Base-by-base conservation (phyloP, 1,140 invertebrate species). In the Ruditapes philippinarum region DNA sequence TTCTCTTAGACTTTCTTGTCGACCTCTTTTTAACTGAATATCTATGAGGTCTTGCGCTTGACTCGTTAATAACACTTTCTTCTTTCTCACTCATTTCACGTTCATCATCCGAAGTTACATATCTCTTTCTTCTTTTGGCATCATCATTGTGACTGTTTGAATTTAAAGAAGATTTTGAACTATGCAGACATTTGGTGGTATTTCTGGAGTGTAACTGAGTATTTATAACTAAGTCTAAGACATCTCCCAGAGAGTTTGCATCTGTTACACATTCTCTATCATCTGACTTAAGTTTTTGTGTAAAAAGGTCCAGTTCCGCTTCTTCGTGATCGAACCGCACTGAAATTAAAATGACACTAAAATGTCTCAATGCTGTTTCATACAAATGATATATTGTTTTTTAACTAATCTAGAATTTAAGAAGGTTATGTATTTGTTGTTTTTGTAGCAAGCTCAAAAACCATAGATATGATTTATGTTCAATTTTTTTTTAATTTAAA, bases 281-380 rank as follows among this genome's bases (percentile, higher is more conserved):
- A 38, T 88, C 79, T 17, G 62, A 25, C 42, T 85, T 85, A 60
- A 94, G 78, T 80, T 87, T 80, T 11, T 73, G 36, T n/a, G 92
- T 81, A 42, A 94, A 94, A 14, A 91, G 86, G 28, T 89, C 79
- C 22, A 94, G 33, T 68, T 94, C 93, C 9, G 83, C 62, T 68
- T 92, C 93, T 57, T 94, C 92, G 57, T 92, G 92, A 36, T 94
- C 92, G 84, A 92, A 93, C 28, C 92, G 86, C 54, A 91, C 93
- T 94, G 88, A 28, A 91, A 81, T 14, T 51, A 40, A 33, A 80
- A 76, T 14, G 12, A 62, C 22, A 78, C 25, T 51, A 51, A 19
- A 28, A 74, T 28, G 28, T 65, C 42, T 70, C 3, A 36, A n/a
- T 12, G 14, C 28, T n/a, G n/a, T n/a, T n/a, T n/a, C n/a, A n/a